Conservation (phyloP, 2,888 invertebrate genomes). For the Nephrotoma guestfalica region DNA sequence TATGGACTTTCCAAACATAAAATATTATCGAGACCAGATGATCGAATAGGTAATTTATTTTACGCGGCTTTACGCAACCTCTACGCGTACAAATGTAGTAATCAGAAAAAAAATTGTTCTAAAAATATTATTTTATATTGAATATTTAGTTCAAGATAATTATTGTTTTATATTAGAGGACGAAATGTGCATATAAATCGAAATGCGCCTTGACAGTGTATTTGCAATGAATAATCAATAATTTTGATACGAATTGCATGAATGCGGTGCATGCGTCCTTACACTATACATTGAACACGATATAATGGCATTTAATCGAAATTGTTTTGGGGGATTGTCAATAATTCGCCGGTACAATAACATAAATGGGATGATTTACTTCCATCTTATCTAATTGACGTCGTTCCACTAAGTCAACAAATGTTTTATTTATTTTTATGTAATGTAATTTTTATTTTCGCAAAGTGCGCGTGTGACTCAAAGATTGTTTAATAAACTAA, state of each 20-base stretch:
- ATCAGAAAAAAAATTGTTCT: not conserved
- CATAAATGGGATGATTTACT: not conserved
- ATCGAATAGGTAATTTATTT: not conserved
- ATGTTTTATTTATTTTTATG: not conserved
- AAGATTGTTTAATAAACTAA: not conserved
- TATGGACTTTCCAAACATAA: not conserved
- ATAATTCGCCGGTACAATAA: not conserved
- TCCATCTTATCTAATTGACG: not conserved
- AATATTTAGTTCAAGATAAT: not conserved
- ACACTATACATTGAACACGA: not conserved
- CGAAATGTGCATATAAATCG: not conserved
- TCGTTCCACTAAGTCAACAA: not conserved
- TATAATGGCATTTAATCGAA: not conserved
- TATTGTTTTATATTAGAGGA: not conserved
- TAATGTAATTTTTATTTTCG: not conserved
- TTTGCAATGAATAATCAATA: not conserved
- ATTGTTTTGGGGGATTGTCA: not conserved
- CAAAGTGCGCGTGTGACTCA: not conserved
- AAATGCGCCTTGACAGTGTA: not conserved
- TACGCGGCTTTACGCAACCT: not conserved
- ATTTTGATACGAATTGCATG: not conserved
- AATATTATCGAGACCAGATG: not conserved
- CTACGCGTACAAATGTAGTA: not conserved
- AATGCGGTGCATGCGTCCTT: not conserved
- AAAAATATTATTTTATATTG: not conserved